Conservation (phyloP, 2,888 invertebrate genomes). For the Mythimna ferrago region DNA sequence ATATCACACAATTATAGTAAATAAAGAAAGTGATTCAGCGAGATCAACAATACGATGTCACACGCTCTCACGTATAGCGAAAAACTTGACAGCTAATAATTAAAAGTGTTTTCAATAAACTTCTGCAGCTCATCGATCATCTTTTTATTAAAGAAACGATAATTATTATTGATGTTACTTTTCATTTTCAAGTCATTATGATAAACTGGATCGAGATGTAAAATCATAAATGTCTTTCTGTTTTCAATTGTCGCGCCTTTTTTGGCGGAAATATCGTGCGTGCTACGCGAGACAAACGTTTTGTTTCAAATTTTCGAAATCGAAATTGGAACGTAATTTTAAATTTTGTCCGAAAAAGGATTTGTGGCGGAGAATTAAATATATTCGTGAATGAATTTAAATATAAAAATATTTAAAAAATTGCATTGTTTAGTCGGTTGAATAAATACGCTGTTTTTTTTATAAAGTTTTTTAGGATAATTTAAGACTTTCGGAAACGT, state of each 20-base stretch:
- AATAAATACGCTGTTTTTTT: slow-evolving; percentile 8
- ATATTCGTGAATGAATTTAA: slow-evolving; percentile 16
- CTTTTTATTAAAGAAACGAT: slow-evolving; percentile 33
- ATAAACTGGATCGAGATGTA: slow-evolving; percentile 4
- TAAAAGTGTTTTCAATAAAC: slow-evolving; percentile 45
- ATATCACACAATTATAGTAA: slow-evolving; percentile 33
- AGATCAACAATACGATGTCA: slow-evolving; percentile 56
- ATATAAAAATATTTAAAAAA: slow-evolving; percentile 11
- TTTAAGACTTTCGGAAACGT: neutral
- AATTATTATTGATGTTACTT: slow-evolving; percentile 29
- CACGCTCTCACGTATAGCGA: slow-evolving; percentile 61
- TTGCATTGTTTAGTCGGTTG: slow-evolving; percentile 19
- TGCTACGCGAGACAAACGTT: slow-evolving; percentile 41
- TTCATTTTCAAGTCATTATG: slow-evolving; percentile 19
- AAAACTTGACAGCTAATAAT: slow-evolving; percentile 53
- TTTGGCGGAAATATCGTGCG: slow-evolving; percentile 41
- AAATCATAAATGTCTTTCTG: slow-evolving; percentile 6
- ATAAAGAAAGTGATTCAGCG: slow-evolving; percentile 59
- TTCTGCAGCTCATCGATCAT: slow-evolving; percentile 42
- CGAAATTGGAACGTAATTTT: slow-evolving; percentile 59
- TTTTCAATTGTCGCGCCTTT: slow-evolving; percentile 13
- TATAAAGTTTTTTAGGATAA: neutral
- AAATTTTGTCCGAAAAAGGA: slow-evolving; percentile 57
- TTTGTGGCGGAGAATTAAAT: slow-evolving; percentile 51
- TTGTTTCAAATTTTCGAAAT: slow-evolving; percentile 53